A percentile compares a stretch with the other conserved stretches of the same genome.
phyloP scores from a whole-genome alignment of 1,140 invertebrate genomes.

The Aporrectodea caliginosa region DNA sequence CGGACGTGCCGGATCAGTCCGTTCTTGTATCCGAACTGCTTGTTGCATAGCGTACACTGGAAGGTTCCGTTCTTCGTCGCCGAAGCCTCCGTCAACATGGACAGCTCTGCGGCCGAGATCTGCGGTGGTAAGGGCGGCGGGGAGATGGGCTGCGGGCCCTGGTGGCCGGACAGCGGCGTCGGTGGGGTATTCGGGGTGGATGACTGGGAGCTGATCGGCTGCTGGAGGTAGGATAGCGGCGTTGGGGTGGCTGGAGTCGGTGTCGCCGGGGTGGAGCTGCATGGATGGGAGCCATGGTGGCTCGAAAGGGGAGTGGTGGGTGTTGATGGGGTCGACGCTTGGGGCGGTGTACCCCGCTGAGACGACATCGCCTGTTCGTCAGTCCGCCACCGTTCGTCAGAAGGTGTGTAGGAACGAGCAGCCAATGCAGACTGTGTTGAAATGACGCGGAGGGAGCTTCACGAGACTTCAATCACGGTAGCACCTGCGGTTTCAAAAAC shows the following conservation, averaged over 20 bases:
- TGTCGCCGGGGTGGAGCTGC: background rate
- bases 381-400: background rate
- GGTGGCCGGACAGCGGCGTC: background rate
- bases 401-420: too few species aligned
- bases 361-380: background rate
- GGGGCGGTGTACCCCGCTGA: background rate
- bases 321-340: background rate
- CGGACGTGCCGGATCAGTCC: conserved; percentile 44
- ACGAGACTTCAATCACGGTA: too few species aligned
- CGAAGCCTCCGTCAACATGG: conserved; percentile 16
- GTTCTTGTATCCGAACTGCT: conserved; percentile 42
- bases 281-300: background rate
- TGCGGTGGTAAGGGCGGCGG: conserved; percentile 19
- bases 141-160: conserved; percentile 26
- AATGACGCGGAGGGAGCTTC: too few species aligned
- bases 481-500: too few species aligned
- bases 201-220: background rate
- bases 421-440: too few species aligned
- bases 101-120: conserved; percentile 19
- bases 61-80: conserved; percentile 27
- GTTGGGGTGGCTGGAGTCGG: background rate
- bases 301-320: background rate
- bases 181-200: background rate
- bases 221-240: background rate
- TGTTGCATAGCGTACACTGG: conserved; percentile 41